Evolutionary conservation across 2,113 vertebrate genomes (phyloP).

Genomic region (Peromyscus polionotus): DNA sequence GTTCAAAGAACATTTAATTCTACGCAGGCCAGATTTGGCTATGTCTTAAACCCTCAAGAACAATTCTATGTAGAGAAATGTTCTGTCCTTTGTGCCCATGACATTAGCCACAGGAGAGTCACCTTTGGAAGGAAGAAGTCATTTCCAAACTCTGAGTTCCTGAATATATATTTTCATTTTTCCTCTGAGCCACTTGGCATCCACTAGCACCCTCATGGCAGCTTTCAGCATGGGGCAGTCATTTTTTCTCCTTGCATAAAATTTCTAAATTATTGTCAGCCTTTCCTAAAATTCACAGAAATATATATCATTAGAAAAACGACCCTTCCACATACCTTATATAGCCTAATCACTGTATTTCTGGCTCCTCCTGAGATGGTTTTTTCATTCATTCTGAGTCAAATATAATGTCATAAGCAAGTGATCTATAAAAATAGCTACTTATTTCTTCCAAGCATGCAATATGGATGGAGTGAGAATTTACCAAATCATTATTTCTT

Average conservation of each 20-base stretch:
- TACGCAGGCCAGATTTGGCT: not conserved
- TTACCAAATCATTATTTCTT: not conserved
- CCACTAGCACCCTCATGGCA: not conserved
- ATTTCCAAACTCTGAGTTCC: not conserved
- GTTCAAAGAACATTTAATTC: not conserved
- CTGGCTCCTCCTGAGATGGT: not conserved
- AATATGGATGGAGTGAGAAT: not conserved
- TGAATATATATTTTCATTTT: no score
- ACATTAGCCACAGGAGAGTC: not conserved
- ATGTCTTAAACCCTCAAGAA: not conserved
- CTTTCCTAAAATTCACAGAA: not conserved
- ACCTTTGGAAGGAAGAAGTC: not conserved
- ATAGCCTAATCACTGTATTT: not conserved
- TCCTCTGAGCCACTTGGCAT: not conserved
- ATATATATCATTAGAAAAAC: not conserved
- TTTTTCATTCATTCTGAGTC: not conserved
- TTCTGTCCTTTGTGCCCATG: not conserved
- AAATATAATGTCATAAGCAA: not conserved
- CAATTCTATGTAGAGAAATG: not conserved
- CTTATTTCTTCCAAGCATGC: not conserved
- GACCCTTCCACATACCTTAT: not conserved
- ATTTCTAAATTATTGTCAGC: not conserved
- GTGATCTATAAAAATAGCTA: not conserved
- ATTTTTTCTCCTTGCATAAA: not conserved
- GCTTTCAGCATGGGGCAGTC: not conserved